Conservation (phyloP, 2,888 invertebrate species). For the Carpatolechia fugitivella region DNA sequence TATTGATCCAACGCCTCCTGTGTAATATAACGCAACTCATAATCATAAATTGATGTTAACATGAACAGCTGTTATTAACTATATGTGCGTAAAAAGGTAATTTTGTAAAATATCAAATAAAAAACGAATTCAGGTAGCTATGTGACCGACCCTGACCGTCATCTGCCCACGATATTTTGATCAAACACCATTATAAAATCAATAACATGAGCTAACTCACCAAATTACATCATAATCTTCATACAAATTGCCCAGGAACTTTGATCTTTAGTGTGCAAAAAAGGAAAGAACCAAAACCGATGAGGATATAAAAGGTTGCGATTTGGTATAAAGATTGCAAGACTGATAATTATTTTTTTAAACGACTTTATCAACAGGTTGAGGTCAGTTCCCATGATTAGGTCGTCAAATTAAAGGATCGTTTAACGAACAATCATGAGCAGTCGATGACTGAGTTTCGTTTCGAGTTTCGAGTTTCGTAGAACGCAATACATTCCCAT, state of each 20-base stretch:
- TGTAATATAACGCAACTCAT: no score
- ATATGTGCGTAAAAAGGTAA: no score
- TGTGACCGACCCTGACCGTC: background rate
- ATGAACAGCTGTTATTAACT: no score
- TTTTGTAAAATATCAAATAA: no score
- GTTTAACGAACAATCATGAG: no score
- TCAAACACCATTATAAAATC: background rate
- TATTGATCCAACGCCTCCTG: no score
- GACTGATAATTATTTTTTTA: background rate
- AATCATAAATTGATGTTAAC: no score
- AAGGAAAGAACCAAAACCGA: background rate
- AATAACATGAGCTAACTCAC: background rate
- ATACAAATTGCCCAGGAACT: background rate
- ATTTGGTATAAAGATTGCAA: background rate
- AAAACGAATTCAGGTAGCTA: background rate
- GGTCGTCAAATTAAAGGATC: no score
- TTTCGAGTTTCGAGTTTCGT: no score
- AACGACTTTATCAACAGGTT: no score
- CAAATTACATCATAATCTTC: conserved; percentile 5
- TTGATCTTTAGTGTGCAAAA: background rate
- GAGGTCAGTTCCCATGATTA: no score
- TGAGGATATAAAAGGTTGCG: background rate
- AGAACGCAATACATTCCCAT: background rate
- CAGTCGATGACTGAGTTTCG: no score
- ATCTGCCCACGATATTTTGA: background rate